These are phyloP conservation scores for Drosophila nr. fundita DNA, from an alignment of 2,888 invertebrate genomes.

Conservation along the genomic window DNA sequence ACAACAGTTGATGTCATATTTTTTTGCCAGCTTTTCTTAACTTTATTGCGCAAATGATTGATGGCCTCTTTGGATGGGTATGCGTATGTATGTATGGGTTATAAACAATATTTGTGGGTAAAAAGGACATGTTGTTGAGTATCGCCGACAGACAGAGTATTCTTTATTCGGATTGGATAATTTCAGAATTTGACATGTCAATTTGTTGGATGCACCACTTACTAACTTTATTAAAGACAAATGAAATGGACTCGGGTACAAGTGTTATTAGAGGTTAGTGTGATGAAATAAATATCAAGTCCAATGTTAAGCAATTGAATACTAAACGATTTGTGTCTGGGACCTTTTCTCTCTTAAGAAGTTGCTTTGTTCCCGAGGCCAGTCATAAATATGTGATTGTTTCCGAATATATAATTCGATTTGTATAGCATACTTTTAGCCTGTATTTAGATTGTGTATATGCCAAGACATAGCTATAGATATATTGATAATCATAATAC, in stretches of 20 bases:
- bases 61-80: background rate
- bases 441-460: background rate
- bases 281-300: background rate
- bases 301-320: background rate
- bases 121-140: background rate
- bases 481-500: background rate
- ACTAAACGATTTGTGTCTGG: background rate
- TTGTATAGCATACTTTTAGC: no score
- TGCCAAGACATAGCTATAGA: background rate
- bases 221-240: background rate
- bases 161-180: background rate
- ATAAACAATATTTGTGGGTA: background rate
- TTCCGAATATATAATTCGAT: no score
- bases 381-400: background rate
- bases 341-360: background rate
- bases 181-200: background rate
- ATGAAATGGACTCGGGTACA: background rate
- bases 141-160: background rate
- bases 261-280: background rate
- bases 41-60: background rate
- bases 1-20: background rate
- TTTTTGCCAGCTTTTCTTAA: background rate
- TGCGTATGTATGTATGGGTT: background rate
- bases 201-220: background rate
- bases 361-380: background rate